Base-by-base conservation (phyloP, 1,140 invertebrate genomes). In the Ceratina australensis region DNA sequence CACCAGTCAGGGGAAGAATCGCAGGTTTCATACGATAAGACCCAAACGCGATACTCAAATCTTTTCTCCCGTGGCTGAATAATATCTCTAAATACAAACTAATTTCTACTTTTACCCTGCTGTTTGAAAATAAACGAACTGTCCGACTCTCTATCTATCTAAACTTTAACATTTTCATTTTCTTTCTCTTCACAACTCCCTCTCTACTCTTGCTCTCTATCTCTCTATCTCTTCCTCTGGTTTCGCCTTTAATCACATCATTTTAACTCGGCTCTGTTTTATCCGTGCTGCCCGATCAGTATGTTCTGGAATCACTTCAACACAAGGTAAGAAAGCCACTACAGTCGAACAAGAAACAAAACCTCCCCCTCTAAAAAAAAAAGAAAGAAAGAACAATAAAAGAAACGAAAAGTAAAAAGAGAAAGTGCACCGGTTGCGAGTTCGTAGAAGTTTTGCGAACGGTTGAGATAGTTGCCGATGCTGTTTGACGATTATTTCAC, bases 251-350 rank as follows among this genome's bases (percentile, higher is more conserved):
- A 83, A 91, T 91, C 88, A 91, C 90, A 88, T 88, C 90, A 90
- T 91, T 92, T 92, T 92, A 92, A 92, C 91, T 92, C 90, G 90
- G 90, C 89, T 93, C 90, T 92, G 90, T 92, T 93, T 94, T 93
- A 91, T 93, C 93, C 92, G 91, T 94, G 95, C 95, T 95, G 94
- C 95, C 95, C 91, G 88, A 87, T 92, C 96, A 98, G 97, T 96
- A 96, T 97, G 93, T 97, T 98, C 96, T 98, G 97, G 97, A 98
- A 97, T 95, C 96, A 98, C 96, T 98, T 98, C 96, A 98, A 98
- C 93, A 96, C 96, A 95, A 98, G 97, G 97, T 98, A 97, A 98
- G 97, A 95, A 87, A 75, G 72, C 77, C 72, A 69, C 56, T 76
- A 77, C 52, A 54, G 72, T 80, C 81, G 75, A 85, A 24, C 47